Conservation (phyloP, 2,888 invertebrate species). For the Acanthococcus lagerstroemiae region DNA sequence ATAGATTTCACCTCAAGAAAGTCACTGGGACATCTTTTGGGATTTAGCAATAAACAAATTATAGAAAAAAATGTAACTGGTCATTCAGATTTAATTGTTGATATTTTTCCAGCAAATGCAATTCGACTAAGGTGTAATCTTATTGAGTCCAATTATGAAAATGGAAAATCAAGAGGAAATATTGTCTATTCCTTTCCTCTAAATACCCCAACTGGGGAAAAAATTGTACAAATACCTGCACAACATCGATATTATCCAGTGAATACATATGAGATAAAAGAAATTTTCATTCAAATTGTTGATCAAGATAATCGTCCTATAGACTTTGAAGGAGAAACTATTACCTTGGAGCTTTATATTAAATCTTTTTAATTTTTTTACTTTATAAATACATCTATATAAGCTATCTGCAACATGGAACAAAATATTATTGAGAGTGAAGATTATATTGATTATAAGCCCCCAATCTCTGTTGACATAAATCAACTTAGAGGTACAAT, state of each 20-base stretch:
- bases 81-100: constrained; percentile 13
- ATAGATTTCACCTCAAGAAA: constrained; percentile 14
- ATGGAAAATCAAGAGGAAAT: constrained; percentile 10
- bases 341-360: constrained; percentile 13
- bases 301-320: constrained; percentile 15
- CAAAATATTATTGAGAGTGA: constrained; percentile 20
- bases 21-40: constrained; percentile 7
- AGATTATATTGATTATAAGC: constrained; percentile 1
- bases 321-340: constrained; percentile 17
- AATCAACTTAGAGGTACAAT: background rate
- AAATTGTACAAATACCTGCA: constrained; percentile 11
- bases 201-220: constrained; percentile 5
- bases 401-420: too few species aligned
- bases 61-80: background rate
- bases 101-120: constrained; percentile 16
- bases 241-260: constrained; percentile 17
- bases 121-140: constrained; percentile 15
- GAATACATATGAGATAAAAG: constrained; percentile 8
- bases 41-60: constrained; percentile 7
- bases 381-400: too few species aligned
- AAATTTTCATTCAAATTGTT: constrained; percentile 15
- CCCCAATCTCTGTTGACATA: background rate
- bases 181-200: constrained; percentile 18
- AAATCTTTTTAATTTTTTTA: constrained; percentile 20
- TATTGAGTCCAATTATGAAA: constrained; percentile 21